Percentiles rank a stretch among this genome's conserved stretches.
These are phyloP conservation scores for Palythoa grandis DNA, from an alignment of 92 coral and sea anemone genomes.

Conservation along the genomic window DNA sequence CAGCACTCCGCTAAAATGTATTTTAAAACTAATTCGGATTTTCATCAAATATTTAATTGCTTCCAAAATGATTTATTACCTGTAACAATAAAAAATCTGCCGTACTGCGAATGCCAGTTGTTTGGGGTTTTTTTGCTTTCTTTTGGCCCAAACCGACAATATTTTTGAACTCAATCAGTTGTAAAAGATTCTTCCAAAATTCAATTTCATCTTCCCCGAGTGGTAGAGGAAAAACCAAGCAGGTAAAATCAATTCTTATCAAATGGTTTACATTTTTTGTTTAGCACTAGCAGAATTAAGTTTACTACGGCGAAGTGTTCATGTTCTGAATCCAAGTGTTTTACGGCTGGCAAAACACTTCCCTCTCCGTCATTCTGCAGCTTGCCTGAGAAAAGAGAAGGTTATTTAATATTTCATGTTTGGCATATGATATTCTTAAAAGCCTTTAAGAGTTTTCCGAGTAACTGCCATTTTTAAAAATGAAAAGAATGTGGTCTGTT, in stretches of 20 bases:
- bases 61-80: constrained; percentile 13
- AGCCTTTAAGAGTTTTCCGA: not conserved
- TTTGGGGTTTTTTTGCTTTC: no score
- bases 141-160: not conserved
- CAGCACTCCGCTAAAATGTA: not conserved
- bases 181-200: not conserved
- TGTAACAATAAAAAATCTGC: not conserved
- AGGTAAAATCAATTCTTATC: not conserved
- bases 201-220: not conserved
- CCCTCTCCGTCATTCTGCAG: no score
- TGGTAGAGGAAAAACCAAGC: not conserved
- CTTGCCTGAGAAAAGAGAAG: no score
- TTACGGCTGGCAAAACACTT: no score
- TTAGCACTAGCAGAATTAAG: not conserved
- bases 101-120: not conserved
- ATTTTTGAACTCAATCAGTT: not conserved
- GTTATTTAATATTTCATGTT: not conserved
- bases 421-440: not conserved
- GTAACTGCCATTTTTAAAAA: not conserved
- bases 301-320: not conserved
- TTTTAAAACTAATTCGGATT: constrained; percentile 5
- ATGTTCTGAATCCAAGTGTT: no score
- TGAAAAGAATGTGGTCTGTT: not conserved
- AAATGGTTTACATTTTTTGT: not conserved
- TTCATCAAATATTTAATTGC: constrained; percentile 9